These are phyloP conservation scores for Yoshiicerus persimilis DNA, from an alignment of 1,140 invertebrate genomes.

Conservation along the genomic window DNA sequence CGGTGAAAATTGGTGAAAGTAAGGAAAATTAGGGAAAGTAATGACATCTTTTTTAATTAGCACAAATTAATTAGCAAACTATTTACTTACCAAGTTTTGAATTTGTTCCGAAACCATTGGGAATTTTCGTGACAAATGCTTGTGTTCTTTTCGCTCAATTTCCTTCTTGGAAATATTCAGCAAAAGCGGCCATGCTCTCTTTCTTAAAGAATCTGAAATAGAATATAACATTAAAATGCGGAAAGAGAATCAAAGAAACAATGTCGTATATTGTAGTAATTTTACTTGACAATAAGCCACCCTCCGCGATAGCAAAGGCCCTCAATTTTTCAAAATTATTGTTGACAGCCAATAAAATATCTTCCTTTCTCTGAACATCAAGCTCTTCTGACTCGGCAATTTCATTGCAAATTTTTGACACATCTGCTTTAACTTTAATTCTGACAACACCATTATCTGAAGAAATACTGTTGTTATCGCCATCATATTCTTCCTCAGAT, in stretches of 20 bases:
- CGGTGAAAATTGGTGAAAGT: too few species aligned
- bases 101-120: constrained; percentile 33
- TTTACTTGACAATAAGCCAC: constrained; percentile 45
- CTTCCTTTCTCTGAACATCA: constrained; percentile 30
- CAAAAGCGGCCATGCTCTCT: constrained; percentile 40
- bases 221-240: not conserved
- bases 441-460: not conserved
- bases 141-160: not conserved
- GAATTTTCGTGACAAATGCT: constrained; percentile 4
- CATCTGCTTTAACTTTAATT: constrained; percentile 36
- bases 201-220: constrained; percentile 42
- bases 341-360: constrained; percentile 31
- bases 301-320: constrained; percentile 34
- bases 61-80: not conserved
- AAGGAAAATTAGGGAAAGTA: too few species aligned
- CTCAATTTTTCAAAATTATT: constrained; percentile 21
- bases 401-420: constrained; percentile 41
- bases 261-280: not conserved
- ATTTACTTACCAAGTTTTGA: constrained; percentile 35
- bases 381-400: constrained; percentile 34
- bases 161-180: constrained; percentile 39
- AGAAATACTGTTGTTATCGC: not conserved
- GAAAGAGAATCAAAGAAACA: not conserved
- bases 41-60: too few species aligned
- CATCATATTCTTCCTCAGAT: constrained; percentile 19